Evolutionary conservation across 2,113 vertebrate species (phyloP).

Genomic region (Bubo blakistoni): DNA sequence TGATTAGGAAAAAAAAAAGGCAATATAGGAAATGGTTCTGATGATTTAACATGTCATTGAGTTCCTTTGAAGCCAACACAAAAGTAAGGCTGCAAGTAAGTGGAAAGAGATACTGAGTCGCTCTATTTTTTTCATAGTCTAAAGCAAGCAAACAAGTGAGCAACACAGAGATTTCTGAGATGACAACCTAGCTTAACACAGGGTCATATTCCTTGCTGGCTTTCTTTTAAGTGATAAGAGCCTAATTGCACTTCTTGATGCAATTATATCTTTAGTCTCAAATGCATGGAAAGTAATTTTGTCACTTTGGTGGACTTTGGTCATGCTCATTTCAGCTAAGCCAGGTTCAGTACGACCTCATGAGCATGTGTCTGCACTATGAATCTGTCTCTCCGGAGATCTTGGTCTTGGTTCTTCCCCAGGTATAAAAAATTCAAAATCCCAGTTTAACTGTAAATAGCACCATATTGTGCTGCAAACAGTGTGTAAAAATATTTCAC

Average conservation of each 20-base stretch:
- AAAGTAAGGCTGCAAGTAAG: not conserved
- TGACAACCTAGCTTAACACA: not conserved
- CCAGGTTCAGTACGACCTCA: not conserved
- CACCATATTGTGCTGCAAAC: not conserved
- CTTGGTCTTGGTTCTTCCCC: not conserved
- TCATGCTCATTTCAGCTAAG: not conserved
- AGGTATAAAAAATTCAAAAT: not conserved
- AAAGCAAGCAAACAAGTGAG: not conserved
- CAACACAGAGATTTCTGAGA: not conserved
- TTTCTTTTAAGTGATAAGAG: not conserved
- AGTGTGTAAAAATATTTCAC: not conserved
- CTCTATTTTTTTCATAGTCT: not conserved
- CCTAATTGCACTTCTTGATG: not conserved
- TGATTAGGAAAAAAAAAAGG: not conserved
- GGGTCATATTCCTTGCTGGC: not conserved
- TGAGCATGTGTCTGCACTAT: not conserved
- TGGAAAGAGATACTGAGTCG: not conserved
- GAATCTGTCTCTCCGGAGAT: not conserved
- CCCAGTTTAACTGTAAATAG: not conserved
- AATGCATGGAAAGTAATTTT: not conserved
- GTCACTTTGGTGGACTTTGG: not conserved
- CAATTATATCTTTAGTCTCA: not conserved
- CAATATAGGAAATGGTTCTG: not conserved
- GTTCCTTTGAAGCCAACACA: not conserved
- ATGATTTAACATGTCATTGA: not conserved